Evolutionary conservation across 2,113 vertebrate species (phyloP).

Genomic region (Morone saxatilis): DNA sequence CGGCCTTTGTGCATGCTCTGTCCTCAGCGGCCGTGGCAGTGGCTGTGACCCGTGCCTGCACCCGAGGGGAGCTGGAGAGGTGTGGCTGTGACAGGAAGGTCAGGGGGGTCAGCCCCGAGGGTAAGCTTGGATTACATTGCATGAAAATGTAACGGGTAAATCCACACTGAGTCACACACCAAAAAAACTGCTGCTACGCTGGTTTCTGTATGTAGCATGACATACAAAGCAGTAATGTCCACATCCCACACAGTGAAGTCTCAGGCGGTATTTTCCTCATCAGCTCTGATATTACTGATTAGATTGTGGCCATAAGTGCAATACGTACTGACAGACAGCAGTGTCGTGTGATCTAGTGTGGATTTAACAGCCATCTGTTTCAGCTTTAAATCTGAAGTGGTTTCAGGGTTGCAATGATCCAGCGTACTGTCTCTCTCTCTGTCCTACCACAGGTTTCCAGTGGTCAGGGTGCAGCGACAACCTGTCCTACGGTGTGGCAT

Average conservation of each 20-base stretch:
- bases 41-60: slow-evolving; percentile 86
- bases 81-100: slow-evolving; percentile 86
- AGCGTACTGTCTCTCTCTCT: neutral
- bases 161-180: slow-evolving; percentile 16
- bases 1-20: slow-evolving; percentile 83
- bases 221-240: neutral
- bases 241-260: neutral
- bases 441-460: slow-evolving; percentile 81
- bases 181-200: neutral
- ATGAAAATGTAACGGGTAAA: slow-evolving; percentile 33
- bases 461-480: slow-evolving; percentile 89
- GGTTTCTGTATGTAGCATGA: neutral
- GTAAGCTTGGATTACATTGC: slow-evolving; percentile 68
- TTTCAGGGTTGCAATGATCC: neutral
- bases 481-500: slow-evolving; percentile 82
- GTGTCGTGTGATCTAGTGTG: neutral
- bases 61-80: slow-evolving; percentile 84
- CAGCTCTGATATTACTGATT: slow-evolving; percentile 2
- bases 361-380: neutral
- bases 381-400: neutral
- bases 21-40: slow-evolving; percentile 81
- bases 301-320: neutral
- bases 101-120: slow-evolving; percentile 85
- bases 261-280: slow-evolving; percentile 1
- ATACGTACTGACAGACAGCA: neutral